A percentile compares a stretch with the other conserved stretches of the same genome.
phyloP scores from a whole-genome alignment of 2,797 vertebrate species.

The Morus bassanus region DNA sequence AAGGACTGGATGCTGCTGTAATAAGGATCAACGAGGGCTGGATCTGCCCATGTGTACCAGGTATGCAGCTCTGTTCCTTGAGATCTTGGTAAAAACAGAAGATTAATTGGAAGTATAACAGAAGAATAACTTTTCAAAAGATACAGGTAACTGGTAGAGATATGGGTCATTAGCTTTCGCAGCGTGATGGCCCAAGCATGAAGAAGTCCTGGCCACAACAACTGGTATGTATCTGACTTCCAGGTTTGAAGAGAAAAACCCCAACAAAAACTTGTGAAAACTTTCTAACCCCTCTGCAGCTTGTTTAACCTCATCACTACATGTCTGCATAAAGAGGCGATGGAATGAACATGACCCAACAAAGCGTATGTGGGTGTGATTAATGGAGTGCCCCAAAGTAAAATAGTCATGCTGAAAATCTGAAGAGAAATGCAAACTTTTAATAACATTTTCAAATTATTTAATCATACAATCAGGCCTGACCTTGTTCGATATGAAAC shows the following conservation, averaged over 20 bases:
- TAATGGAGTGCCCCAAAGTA: constrained; percentile 32
- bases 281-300: not conserved
- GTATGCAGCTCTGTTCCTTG: not conserved
- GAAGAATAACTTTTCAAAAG: not conserved
- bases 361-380: constrained; percentile 3
- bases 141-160: not conserved
- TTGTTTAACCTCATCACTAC: not conserved
- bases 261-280: not conserved
- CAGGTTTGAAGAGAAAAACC: not conserved
- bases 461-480: constrained; percentile 59
- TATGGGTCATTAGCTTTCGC: not conserved
- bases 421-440: constrained; percentile 52
- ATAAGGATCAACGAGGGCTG: not conserved
- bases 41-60: not conserved
- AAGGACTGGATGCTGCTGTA: not conserved
- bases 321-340: not conserved
- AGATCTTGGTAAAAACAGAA: not conserved
- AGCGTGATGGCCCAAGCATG: too few species aligned
- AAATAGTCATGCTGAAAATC: constrained; percentile 23
- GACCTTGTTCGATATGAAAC: constrained; percentile 55
- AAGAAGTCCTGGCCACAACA: not conserved
- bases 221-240: accelerated
- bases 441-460: constrained; percentile 60
- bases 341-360: not conserved
- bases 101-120: not conserved